These are phyloP conservation scores for Zenarchopterus dispar DNA, from an alignment of 2,797 vertebrate genomes.

Conservation along the genomic window DNA sequence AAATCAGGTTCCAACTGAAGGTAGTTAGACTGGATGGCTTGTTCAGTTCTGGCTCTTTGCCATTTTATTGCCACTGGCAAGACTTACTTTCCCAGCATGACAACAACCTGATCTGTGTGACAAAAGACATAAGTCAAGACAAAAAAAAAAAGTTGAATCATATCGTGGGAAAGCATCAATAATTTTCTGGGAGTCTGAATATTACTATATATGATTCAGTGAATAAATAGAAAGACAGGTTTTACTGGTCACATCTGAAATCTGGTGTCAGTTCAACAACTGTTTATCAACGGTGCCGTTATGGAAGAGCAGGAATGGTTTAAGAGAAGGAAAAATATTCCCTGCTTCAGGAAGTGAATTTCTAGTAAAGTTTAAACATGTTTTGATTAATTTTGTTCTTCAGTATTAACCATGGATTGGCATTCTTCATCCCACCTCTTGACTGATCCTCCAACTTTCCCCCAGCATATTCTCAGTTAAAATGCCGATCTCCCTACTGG, in stretches of 20 bases:
- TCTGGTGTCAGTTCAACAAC: neutral
- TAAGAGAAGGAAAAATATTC: conserved; percentile 36
- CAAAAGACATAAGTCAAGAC: conserved; percentile 55
- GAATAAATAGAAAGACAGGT: conserved; percentile 58
- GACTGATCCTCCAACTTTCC: neutral
- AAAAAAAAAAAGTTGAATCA: conserved; percentile 60
- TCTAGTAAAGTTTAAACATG: conserved; percentile 6
- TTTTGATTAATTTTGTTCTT: conserved; percentile 12
- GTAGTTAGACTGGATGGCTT: conserved; percentile 56
- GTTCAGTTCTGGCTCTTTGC: conserved; percentile 61
- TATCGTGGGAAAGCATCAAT: conserved; percentile 77
- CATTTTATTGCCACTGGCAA: conserved; percentile 68
- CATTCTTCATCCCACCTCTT: neutral
- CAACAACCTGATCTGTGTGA: conserved; percentile 61
- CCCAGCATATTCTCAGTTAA: conserved; percentile 24
- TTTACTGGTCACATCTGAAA: conserved; percentile 48
- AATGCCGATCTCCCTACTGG: conserved; percentile 39
- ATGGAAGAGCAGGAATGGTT: conserved; percentile 30
- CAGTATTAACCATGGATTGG: neutral
- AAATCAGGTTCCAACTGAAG: conserved; percentile 71
- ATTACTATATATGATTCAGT: conserved; percentile 51
- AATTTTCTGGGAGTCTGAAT: conserved; percentile 71
- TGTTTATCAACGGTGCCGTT: conserved; percentile 15
- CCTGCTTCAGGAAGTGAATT: conserved; percentile 52
- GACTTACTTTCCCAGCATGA: conserved; percentile 77